Conservation (phyloP, 2,797 vertebrate species). For the Alfaro cultratus region DNA sequence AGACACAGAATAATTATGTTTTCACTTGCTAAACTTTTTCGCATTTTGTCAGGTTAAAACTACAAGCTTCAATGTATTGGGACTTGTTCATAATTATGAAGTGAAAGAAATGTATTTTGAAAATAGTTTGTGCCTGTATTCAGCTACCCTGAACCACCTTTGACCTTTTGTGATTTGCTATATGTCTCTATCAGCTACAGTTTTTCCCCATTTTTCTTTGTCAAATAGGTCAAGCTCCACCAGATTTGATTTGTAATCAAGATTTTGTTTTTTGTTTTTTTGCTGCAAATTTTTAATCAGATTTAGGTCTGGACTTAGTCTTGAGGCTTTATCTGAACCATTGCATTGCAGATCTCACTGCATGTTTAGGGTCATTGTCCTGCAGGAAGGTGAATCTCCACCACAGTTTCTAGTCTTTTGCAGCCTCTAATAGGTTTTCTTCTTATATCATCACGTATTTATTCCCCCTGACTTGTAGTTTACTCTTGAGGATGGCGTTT, state of each 20-base stretch:
- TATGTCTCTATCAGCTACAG: neutral
- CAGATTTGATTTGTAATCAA: neutral
- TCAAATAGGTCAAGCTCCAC: neutral
- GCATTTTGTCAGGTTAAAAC: neutral
- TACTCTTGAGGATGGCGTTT: too few relatives aligned
- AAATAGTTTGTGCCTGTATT: neutral
- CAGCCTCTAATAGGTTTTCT: neutral
- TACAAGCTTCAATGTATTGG: neutral
- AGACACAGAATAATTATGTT: neutral
- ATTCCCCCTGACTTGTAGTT: too few relatives aligned
- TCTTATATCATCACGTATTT: too few relatives aligned
- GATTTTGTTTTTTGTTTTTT: neutral
- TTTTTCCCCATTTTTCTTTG: neutral
- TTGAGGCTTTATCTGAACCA: neutral
- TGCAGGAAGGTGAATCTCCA: neutral
- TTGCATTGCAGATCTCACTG: neutral
- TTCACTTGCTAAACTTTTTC: neutral
- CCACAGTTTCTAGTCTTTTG: neutral
- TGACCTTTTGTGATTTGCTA: neutral
- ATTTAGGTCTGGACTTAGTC: neutral
- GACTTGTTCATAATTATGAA: neutral
- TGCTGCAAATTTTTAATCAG: neutral
- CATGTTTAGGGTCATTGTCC: neutral
- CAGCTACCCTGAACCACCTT: neutral
- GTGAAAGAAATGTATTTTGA: neutral